Base-by-base conservation (phyloP, 2,113 vertebrate species). In the Campylorhamphus procurvoides region DNA sequence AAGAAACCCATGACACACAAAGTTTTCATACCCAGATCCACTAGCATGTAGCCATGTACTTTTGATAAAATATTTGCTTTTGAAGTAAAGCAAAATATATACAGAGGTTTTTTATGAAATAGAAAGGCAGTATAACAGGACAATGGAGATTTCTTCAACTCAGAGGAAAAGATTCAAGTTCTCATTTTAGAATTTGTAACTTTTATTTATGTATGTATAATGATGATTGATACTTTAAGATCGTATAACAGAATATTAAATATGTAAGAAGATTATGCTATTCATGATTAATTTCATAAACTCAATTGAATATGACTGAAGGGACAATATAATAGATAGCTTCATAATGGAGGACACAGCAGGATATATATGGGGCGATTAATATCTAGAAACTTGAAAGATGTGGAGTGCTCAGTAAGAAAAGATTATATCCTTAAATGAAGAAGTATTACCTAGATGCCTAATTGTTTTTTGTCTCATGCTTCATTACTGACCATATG, bases 211-310 rank as follows among this genome's bases (percentile, higher is more conserved):
- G 4, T 79, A 22, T 33, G 7, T 79, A 9, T 87, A 81, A 33
- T 9, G 4, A 19, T 89, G 67, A 75, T 56, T 63, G 60, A 79
- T 82, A 64, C 49, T 60, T 60, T 31, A 79, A 56, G 47, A n/a
- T 55, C 5, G 0, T 68, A 14, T 42, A 60, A 60, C 56, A 85
- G 52, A 79, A 66, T 68, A 59, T 93, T 71, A 87, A 94, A 55
- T 87, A 63, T 84, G 44, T 92, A 84, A 64, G 58, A 91, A 31
- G 29, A 47, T 88, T 84, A 39, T 69, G 37, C 25, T 62, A 90
- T 87, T 90, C 15, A 13, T 85, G 3, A 80, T 86, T 95, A 93
- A 86, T 95, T 94, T 95, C 85, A 14, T 10, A 90, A 92, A 92
- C 40, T 90, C 50, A 76, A 55, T 77, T 86, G 91, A 60, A 55